These are phyloP conservation scores for Amphimedon queenslandica DNA, from an alignment of 37 sponge, comb jelly and placozoan species.

Conservation along the genomic window DNA sequence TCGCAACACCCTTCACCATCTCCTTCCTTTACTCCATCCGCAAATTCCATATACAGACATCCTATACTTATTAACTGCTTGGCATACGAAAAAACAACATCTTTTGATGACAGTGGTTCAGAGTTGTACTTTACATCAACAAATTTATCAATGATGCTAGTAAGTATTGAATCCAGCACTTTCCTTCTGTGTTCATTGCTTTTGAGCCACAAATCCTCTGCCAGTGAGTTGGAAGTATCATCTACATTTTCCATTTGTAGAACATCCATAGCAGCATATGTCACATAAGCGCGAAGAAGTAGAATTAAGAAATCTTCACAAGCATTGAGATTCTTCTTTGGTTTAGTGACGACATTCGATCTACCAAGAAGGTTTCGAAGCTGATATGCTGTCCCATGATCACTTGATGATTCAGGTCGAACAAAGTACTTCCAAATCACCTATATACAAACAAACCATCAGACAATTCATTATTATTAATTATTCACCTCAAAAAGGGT, in stretches of 20 bases:
- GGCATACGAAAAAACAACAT: conserved; percentile 15
- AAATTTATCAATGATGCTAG: conserved; percentile 11
- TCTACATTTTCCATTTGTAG: neutral
- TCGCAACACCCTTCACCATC: conserved; percentile 31
- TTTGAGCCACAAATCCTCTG: neutral
- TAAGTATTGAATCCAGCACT: neutral
- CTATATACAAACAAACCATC: neutral
- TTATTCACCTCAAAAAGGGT: conserved; percentile 15
- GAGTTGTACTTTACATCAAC: neutral
- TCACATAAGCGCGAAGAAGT: no score
- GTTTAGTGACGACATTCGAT: neutral
- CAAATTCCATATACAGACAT: conserved; percentile 32
- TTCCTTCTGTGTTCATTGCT: conserved; percentile 4
- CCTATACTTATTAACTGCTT: conserved; percentile 16
- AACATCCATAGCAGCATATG: neutral
- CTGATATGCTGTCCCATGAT: conserved; percentile 15
- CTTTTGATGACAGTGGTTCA: neutral
- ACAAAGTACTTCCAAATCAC: conserved; percentile 23
- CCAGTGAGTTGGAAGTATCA: neutral
- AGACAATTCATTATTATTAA: neutral
- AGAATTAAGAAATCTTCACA: conserved; percentile 10
- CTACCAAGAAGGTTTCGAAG: neutral
- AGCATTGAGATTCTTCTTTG: neutral
- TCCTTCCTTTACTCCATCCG: conserved; percentile 31
- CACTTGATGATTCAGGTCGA: neutral